Conservation (phyloP, 2,113 vertebrate species). For the Hippocampus guttulatus region DNA sequence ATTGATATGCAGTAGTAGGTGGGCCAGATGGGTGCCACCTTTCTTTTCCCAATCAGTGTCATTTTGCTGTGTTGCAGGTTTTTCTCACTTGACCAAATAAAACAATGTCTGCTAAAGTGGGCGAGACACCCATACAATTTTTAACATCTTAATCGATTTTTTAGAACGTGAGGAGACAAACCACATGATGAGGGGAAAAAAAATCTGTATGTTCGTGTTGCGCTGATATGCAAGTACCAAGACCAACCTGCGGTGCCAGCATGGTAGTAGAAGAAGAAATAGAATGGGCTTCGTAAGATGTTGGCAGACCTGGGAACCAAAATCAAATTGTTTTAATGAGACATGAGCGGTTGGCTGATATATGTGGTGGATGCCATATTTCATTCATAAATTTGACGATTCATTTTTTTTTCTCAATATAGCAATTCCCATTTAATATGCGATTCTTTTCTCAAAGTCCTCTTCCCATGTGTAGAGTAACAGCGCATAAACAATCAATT, state of each 20-base stretch:
- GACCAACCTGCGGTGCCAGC: background rate
- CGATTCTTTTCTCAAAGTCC: too few species aligned
- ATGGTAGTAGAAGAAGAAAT: background rate
- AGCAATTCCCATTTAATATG: too few species aligned
- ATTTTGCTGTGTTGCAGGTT: constrained; percentile 2
- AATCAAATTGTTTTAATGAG: too few species aligned
- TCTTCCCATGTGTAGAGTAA: too few species aligned
- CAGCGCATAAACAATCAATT: too few species aligned
- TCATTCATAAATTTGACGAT: too few species aligned
- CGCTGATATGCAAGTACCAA: background rate
- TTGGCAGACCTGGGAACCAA: background rate
- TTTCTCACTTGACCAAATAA: constrained; percentile 12
- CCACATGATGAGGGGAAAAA: background rate
- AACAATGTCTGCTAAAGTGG: background rate
- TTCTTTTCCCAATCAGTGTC: constrained; percentile 12
- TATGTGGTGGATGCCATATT: too few species aligned
- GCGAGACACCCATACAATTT: background rate
- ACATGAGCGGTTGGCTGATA: too few species aligned
- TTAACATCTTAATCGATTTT: background rate
- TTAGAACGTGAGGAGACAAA: background rate
- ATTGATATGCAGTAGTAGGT: constrained; percentile 25
- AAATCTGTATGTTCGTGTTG: background rate
- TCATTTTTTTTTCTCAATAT: too few species aligned
- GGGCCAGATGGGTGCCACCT: constrained; percentile 29
- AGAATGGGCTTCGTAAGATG: background rate